Conservation (phyloP, 2,888 invertebrate genomes). For the Acholoe squamosa region DNA sequence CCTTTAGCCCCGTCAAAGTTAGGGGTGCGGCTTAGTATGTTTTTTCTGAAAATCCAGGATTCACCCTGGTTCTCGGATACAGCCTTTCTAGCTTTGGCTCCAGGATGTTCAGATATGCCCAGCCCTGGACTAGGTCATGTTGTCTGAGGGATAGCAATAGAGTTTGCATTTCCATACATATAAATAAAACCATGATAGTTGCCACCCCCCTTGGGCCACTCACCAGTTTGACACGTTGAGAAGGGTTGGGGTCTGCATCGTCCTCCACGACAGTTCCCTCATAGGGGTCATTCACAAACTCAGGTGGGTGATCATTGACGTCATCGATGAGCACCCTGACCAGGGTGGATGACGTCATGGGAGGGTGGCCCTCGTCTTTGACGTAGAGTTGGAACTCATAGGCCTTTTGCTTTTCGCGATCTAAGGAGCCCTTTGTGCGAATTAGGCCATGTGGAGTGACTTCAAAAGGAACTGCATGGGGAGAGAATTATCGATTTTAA, state of each 20-base stretch:
- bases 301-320: conserved; percentile 70
- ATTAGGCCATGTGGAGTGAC: conserved; percentile 28
- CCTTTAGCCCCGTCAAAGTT: too few species aligned
- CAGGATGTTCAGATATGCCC: too few species aligned
- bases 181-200: too few species aligned
- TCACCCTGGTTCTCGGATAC: too few species aligned
- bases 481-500: too few species aligned
- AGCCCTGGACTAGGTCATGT: too few species aligned
- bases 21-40: too few species aligned
- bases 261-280: conserved; percentile 68
- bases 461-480: conserved; percentile 57
- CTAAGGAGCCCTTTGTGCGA: conserved; percentile 62
- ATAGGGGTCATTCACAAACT: conserved; percentile 64
- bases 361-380: conserved; percentile 69
- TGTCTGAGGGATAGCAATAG: too few species aligned
- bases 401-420: conserved; percentile 65
- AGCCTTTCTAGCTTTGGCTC: too few species aligned
- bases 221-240: conserved; percentile 68
- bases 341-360: conserved; percentile 65
- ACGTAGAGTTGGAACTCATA: conserved; percentile 68
- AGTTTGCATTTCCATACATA: too few species aligned
- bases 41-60: too few species aligned
- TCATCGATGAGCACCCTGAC: conserved; percentile 68
- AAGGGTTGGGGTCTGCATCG: conserved; percentile 61
- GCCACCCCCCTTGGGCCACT: too few species aligned